A percentile compares a stretch with the other conserved stretches of the same genome.
Conservation (phyloP, 2,113 vertebrate genomes). For the Anser cygnoides region DNA sequence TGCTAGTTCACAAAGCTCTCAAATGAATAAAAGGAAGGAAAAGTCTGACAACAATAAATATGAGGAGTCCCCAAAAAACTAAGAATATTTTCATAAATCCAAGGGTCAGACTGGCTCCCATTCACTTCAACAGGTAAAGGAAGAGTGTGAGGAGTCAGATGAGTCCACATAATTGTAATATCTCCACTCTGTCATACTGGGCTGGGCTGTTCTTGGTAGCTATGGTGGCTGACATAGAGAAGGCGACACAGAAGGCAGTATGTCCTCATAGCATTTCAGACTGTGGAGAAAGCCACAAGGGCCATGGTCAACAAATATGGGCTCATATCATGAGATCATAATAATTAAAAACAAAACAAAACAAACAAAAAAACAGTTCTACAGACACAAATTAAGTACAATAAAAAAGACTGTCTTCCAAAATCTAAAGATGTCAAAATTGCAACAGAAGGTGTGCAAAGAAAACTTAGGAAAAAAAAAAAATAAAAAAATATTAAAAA, state of each 20-base stretch:
- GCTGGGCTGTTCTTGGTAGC: background rate
- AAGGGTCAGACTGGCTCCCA: background rate
- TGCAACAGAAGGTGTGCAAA: background rate
- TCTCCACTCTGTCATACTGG: background rate
- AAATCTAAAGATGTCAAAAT: background rate
- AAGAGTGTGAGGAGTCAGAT: background rate
- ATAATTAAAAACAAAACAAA: background rate
- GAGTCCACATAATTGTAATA: background rate
- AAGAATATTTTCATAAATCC: background rate
- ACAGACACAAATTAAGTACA: background rate
- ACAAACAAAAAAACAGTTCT: background rate
- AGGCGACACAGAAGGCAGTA: accelerated
- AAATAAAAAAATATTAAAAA: too few species aligned
- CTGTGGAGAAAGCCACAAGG: background rate
- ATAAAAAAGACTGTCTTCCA: background rate
- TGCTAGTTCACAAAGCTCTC: background rate
- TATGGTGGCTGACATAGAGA: background rate
- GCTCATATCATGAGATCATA: background rate
- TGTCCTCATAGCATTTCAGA: background rate
- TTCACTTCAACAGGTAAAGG: background rate
- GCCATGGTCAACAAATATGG: background rate
- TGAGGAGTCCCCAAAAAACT: background rate
- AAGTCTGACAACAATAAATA: background rate
- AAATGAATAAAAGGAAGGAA: background rate
- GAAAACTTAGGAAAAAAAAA: background rate